Evolutionary conservation across 2,888 invertebrate species (phyloP).

Genomic region (Callimorpha dominula): DNA sequence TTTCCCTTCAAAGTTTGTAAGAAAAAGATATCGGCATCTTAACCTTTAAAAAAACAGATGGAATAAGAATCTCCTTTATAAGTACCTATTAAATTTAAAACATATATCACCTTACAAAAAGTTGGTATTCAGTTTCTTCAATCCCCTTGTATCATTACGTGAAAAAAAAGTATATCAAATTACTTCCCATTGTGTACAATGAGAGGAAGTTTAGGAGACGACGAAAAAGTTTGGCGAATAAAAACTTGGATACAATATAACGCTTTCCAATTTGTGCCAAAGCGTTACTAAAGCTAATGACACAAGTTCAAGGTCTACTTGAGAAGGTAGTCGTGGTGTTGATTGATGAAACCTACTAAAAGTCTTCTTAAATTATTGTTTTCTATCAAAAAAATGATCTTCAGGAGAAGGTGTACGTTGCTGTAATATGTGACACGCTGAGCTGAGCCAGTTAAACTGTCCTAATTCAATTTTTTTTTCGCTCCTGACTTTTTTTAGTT

Average conservation of each 20-base stretch:
- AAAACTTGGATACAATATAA: slow-evolving; percentile 29
- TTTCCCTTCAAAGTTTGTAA: too few relatives aligned
- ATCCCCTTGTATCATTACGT: slow-evolving; percentile 8
- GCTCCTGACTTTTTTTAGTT: too few relatives aligned
- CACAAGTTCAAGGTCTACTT: slow-evolving; percentile 4
- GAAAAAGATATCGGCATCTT: too few relatives aligned
- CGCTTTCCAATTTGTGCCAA: slow-evolving; percentile 33
- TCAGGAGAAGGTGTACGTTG: too few relatives aligned
- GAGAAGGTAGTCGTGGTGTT: neutral
- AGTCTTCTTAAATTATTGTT: neutral
- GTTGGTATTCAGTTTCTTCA: neutral
- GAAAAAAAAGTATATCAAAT: slow-evolving; percentile 9
- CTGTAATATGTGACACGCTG: neutral
- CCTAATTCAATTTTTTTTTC: neutral
- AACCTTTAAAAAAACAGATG: neutral
- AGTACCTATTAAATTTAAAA: neutral
- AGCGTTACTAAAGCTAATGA: slow-evolving; percentile 22
- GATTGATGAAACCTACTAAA: slow-evolving; percentile 6
- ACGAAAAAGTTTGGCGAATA: slow-evolving; percentile 22
- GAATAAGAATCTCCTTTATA: neutral
- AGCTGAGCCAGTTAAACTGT: neutral
- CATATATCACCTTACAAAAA: neutral
- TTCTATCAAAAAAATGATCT: neutral
- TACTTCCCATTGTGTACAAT: slow-evolving; percentile 9
- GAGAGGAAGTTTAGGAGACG: neutral